Conservation (phyloP, 2,113 vertebrate genomes). For the Lycaon pictus region DNA sequence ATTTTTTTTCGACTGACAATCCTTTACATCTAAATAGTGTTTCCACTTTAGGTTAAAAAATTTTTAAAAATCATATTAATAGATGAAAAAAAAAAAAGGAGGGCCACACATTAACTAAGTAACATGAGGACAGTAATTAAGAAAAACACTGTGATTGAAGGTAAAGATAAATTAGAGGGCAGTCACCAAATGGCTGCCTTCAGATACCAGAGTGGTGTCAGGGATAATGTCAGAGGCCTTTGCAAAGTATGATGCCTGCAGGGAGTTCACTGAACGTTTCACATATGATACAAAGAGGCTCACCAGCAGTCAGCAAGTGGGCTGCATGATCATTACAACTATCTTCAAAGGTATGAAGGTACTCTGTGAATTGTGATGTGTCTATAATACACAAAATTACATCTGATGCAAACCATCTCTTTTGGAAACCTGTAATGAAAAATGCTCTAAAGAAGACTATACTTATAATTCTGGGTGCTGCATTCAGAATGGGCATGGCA, state of each 20-base stretch:
- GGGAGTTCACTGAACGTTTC: constrained; percentile 42
- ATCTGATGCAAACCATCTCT: background rate
- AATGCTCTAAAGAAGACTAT: background rate
- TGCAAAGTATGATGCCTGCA: constrained; percentile 62
- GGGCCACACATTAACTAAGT: background rate
- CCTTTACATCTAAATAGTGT: background rate
- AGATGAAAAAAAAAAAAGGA: background rate
- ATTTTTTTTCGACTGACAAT: constrained; percentile 5
- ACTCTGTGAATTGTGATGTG: constrained; percentile 1
- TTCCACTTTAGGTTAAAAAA: constrained; percentile 49
- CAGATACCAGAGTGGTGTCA: background rate
- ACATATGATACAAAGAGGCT: background rate
- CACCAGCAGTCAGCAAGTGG: background rate
- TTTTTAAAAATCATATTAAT: constrained; percentile 38
- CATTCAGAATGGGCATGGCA: background rate
- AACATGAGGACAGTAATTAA: constrained; percentile 58
- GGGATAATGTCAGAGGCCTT: constrained; percentile 59
- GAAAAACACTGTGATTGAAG: constrained; percentile 68
- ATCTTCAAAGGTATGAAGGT: background rate
- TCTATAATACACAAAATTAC: constrained; percentile 66
- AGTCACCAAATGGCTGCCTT: constrained; percentile 78
- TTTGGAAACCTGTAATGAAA: constrained; percentile 57
- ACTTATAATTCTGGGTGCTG: background rate
- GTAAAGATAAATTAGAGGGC: constrained; percentile 80
- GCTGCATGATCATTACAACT: constrained; percentile 34